A percentile compares a stretch with the other conserved stretches of the same genome.
Conservation (phyloP, 2,797 vertebrate genomes). For the Trachops cirrhosus region DNA sequence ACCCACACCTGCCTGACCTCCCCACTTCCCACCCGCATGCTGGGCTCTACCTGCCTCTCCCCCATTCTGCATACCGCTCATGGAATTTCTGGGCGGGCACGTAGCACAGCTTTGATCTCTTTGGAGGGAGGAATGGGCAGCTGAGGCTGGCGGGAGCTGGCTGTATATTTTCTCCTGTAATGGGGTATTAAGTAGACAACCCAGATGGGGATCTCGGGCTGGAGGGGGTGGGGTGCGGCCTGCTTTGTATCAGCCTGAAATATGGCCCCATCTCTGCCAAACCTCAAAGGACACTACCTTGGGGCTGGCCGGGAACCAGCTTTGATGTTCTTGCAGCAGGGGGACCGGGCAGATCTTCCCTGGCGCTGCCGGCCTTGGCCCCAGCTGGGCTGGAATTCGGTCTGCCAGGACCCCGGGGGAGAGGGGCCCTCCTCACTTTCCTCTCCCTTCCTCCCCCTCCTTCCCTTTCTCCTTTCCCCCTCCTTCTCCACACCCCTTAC, state of each 20-base stretch:
- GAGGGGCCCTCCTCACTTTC: background rate
- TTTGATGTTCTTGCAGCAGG: constrained; percentile 41
- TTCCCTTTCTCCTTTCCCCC: background rate
- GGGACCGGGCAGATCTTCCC: background rate
- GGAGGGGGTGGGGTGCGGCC: constrained; percentile 54
- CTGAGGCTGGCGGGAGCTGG: constrained; percentile 23
- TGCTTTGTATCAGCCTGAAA: constrained; percentile 73
- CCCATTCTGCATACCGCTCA: background rate
- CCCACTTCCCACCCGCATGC: background rate
- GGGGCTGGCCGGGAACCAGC: constrained; percentile 49
- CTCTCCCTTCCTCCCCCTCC: too few relatives aligned
- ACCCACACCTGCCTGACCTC: background rate
- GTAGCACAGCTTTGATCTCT: constrained; percentile 66
- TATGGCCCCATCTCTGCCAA: constrained; percentile 56
- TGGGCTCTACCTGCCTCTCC: background rate
- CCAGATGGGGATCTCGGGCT: constrained; percentile 69
- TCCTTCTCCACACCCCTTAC: background rate
- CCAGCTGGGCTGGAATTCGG: background rate
- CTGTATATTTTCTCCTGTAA: constrained; percentile 72
- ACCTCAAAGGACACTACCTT: constrained; percentile 66
- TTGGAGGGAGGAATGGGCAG: constrained; percentile 36
- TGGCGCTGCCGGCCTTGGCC: background rate
- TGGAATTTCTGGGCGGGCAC: constrained; percentile 14
- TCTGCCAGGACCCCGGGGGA: constrained; percentile 9
- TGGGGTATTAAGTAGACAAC: constrained; percentile 73